Percentiles rank a stretch among this genome's conserved stretches.
These are phyloP conservation scores for Lacerta bilineata DNA, from an alignment of 2,797 vertebrate genomes.

Conservation along the genomic window DNA sequence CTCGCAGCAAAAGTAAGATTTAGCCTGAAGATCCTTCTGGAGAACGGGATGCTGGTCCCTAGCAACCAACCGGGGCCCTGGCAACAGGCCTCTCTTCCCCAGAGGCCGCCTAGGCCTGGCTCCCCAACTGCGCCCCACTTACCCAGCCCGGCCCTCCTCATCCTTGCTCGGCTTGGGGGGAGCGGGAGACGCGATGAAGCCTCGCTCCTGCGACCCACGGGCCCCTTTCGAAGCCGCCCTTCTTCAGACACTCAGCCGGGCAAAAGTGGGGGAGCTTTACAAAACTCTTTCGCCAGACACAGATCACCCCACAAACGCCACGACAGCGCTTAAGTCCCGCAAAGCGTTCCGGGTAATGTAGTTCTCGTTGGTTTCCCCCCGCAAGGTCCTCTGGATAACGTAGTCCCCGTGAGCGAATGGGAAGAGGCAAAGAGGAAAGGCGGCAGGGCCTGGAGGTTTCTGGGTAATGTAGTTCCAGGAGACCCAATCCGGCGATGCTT, in stretches of 20 bases:
- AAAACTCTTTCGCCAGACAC: accelerated
- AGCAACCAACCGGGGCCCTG: not conserved
- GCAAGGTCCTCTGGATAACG: slow-evolving; percentile 46
- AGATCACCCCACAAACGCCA: slow-evolving; percentile 36
- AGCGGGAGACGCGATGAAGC: no score
- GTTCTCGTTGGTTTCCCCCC: not conserved
- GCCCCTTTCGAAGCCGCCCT: not conserved
- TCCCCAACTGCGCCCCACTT: slow-evolving; percentile 22
- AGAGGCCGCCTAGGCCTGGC: not conserved
- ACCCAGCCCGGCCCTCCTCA: slow-evolving; percentile 72
- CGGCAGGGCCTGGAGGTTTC: not conserved
- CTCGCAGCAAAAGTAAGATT: not conserved
- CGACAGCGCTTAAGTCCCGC: slow-evolving; percentile 50
- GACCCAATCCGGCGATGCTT: no score
- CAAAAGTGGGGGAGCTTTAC: accelerated
- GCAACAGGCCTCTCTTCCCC: not conserved
- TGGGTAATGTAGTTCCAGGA: slow-evolving; percentile 32
- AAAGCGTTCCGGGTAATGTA: slow-evolving; percentile 42
- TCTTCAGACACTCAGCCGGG: not conserved
- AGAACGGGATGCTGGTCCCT: not conserved
- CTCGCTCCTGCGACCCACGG: no score
- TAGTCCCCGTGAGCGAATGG: slow-evolving; percentile 6
- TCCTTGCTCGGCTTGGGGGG: slow-evolving; percentile 18
- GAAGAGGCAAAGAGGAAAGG: not conserved
- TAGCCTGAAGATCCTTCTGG: not conserved